Base-by-base conservation (phyloP, 2,797 vertebrate species). In the Spheniscus humboldti region DNA sequence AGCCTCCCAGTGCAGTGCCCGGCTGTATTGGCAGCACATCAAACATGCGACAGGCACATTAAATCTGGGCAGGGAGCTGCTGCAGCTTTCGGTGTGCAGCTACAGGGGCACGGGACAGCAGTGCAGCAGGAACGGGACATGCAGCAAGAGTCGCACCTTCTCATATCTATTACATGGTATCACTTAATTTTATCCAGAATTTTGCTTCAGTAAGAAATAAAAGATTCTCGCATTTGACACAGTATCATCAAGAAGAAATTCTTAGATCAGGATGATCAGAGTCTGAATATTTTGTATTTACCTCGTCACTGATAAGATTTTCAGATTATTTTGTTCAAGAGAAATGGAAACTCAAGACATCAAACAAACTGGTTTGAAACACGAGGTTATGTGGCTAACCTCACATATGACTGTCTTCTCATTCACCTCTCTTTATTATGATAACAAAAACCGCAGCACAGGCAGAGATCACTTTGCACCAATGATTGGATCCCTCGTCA, bases 361-460 rank as follows among this genome's bases (percentile, higher is more conserved):
- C 55, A 84, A 63, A 89, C 67, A 52, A 56, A 63, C 8, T 7
- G 30, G 62, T 86, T 82, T 82, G 75, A 86, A 88, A 82, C 45
- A 75, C 53, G 79, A 71, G 56, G 63, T 82, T 88, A 63, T 94
- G 95, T 79, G 92, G 84, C 92, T 96, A 94, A 91, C 74, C 90
- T 95, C 94, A 94, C 30, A 39, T 62, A 78, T 93, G 88, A 68
- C 52, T 14, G 45, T 84, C 56, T 56, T 94, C 90, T 69, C 45
- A 43, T 76, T 96, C 90, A 88, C 84, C 84, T 93, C 64, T 93
- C 60, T 72, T 48, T 64, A 35, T 31, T 57, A 48, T 23, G 73
- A 18, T 45, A 92, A 63, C 30, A 80, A 92, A 90, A 93, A 60
- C 23, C 41, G 1, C 63, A 84, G 85, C 39, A 16, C 53, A 90